Percentiles rank a stretch among this genome's conserved stretches.
These are phyloP conservation scores for Sycophila texana DNA, from an alignment of 2,888 invertebrate species.

Conservation along the genomic window DNA sequence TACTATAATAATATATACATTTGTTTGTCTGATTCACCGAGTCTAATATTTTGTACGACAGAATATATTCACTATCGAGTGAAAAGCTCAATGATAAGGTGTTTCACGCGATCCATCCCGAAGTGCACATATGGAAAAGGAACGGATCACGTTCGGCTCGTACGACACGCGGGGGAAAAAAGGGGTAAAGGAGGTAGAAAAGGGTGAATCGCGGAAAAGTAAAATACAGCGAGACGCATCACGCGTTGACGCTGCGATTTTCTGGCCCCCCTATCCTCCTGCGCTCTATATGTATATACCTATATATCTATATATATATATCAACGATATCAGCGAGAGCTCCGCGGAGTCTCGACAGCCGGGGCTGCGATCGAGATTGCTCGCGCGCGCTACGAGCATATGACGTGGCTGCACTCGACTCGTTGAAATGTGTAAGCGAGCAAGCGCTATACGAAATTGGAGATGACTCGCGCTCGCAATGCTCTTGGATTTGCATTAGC, in stretches of 20 bases:
- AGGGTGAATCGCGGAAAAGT: not conserved
- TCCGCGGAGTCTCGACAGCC: not conserved
- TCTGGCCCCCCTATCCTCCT: not conserved
- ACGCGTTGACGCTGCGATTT: slow-evolving; percentile 3
- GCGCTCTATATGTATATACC: too few relatives aligned
- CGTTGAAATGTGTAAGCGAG: not conserved
- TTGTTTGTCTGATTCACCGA: too few relatives aligned
- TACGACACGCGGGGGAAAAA: not conserved
- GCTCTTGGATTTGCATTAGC: not conserved
- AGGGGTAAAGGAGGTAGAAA: not conserved
- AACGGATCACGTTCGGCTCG: not conserved
- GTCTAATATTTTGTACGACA: too few relatives aligned
- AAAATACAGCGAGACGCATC: not conserved
- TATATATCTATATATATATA: too few relatives aligned
- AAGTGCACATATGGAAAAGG: not conserved
- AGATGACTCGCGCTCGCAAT: not conserved
- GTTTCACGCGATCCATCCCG: too few relatives aligned
- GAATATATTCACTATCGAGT: too few relatives aligned
- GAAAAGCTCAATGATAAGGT: too few relatives aligned
- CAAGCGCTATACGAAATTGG: not conserved
- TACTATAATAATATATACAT: too few relatives aligned
- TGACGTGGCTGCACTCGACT: slow-evolving; percentile 1
- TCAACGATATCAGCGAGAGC: too few relatives aligned
- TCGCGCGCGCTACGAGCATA: not conserved
- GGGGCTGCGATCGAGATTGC: not conserved